These are phyloP conservation scores for Myiotriccus ornatus DNA, from an alignment of 2,797 vertebrate species.

Conservation along the genomic window DNA sequence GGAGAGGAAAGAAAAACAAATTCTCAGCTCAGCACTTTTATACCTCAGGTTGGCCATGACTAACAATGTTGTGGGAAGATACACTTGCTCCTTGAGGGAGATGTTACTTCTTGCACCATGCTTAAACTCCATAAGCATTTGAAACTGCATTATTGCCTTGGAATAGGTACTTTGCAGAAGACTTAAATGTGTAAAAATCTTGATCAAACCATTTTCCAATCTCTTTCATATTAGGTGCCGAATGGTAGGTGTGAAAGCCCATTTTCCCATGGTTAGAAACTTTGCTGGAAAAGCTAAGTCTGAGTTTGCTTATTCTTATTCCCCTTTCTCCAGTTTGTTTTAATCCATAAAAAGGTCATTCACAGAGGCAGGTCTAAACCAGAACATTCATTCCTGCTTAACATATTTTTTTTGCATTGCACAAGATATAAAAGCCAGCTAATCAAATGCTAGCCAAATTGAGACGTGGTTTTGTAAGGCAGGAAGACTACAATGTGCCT, in stretches of 20 bases:
- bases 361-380: conserved; percentile 40
- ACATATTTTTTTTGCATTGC: background rate
- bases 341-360: conserved; percentile 20
- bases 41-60: conserved; percentile 24
- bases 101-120: conserved; percentile 18
- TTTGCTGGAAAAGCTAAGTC: conserved; percentile 42
- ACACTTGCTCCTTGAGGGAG: background rate
- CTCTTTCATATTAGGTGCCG: background rate
- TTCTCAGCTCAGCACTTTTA: conserved; percentile 55
- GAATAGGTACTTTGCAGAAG: conserved; percentile 8
- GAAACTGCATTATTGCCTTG: conserved; percentile 2
- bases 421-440: conserved; percentile 23
- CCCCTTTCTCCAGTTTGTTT: conserved; percentile 36
- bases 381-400: conserved; percentile 44
- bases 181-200: conserved; percentile 10
- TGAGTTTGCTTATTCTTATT: conserved; percentile 57
- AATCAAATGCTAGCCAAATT: conserved; percentile 36
- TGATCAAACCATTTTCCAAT: conserved; percentile 19
- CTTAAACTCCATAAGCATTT: conserved; percentile 21
- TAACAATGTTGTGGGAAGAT: background rate
- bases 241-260: background rate
- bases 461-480: background rate
- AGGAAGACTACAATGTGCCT: conserved; percentile 34
- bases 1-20: conserved; percentile 46
- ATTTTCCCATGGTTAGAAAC: conserved; percentile 1